A percentile compares a stretch with the other conserved stretches of the same genome.
Evolutionary conservation across 2,888 invertebrate genomes (phyloP).

Genomic region (Athripsodes cinereus): DNA sequence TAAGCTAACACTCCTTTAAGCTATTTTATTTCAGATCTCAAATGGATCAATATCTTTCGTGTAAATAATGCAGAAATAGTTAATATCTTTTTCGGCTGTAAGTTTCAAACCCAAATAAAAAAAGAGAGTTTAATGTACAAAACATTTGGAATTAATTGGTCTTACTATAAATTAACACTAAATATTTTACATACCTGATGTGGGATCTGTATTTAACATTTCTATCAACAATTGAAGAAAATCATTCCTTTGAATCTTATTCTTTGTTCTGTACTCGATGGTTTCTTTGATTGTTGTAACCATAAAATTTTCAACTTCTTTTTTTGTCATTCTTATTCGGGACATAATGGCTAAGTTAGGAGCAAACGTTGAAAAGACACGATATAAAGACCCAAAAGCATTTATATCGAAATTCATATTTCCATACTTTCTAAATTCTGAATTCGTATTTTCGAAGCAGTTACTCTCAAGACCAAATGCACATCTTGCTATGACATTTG

Average conservation of each 20-base stretch:
- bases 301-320: not conserved
- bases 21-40: no score
- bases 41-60: no score
- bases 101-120: no score
- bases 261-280: not conserved
- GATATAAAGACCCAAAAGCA: not conserved
- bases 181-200: not conserved
- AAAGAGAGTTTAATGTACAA: no score
- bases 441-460: conserved; percentile 17
- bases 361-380: not conserved
- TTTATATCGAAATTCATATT: not conserved
- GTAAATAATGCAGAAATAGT: no score
- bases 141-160: no score
- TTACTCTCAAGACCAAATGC: conserved; percentile 3
- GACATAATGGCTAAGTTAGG: not conserved
- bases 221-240: conserved; percentile 8
- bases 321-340: not conserved
- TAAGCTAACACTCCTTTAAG: no score
- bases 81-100: no score
- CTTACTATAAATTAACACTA: no score
- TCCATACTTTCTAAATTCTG: conserved; percentile 15
- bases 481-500: not conserved
- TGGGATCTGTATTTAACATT: not conserved
- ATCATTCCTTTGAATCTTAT: not conserved
- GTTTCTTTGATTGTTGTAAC: not conserved